Percentiles rank a stretch among this genome's conserved stretches.
Conservation (phyloP, 2,888 invertebrate genomes). For the Reticulitermes lucifugus region DNA sequence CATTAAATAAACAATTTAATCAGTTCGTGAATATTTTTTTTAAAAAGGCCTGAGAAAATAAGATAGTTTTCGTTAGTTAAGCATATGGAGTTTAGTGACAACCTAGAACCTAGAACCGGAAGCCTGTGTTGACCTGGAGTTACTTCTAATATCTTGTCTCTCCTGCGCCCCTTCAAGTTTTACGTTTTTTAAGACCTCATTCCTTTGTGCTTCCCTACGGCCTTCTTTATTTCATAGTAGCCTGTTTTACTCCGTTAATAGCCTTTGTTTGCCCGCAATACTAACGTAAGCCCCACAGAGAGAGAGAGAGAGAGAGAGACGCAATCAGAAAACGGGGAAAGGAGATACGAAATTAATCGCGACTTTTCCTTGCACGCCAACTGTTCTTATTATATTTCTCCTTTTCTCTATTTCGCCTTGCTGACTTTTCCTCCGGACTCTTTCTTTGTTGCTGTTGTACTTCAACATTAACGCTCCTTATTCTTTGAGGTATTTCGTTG, state of each 20-base stretch:
- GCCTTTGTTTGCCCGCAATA: neutral
- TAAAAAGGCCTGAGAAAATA: too few species aligned
- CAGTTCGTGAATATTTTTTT: too few species aligned
- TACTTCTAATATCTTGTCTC: neutral
- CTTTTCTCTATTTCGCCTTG: neutral
- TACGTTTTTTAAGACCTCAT: neutral
- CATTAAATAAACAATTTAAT: too few species aligned
- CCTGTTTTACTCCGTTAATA: neutral
- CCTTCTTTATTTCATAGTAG: neutral
- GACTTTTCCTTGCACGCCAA: constrained; percentile 18
- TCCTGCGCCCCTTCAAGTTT: neutral
- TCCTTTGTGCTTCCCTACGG: neutral
- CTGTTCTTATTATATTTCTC: neutral
- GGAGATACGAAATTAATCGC: constrained; percentile 15
- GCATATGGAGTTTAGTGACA: too few species aligned
- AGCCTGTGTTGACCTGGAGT: neutral
- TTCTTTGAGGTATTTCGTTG: neutral
- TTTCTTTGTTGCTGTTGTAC: neutral
- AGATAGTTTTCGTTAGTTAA: too few species aligned
- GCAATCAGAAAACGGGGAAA: neutral
- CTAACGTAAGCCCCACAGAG: neutral
- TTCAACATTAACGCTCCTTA: neutral
- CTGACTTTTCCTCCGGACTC: neutral
- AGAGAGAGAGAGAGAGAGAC: neutral
- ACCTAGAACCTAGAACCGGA: too few species aligned